Evolutionary conservation across 2,797 vertebrate genomes (phyloP), one percentile per base, ranked within the genome.

Genomic region (Pempheris klunzingeri): DNA sequence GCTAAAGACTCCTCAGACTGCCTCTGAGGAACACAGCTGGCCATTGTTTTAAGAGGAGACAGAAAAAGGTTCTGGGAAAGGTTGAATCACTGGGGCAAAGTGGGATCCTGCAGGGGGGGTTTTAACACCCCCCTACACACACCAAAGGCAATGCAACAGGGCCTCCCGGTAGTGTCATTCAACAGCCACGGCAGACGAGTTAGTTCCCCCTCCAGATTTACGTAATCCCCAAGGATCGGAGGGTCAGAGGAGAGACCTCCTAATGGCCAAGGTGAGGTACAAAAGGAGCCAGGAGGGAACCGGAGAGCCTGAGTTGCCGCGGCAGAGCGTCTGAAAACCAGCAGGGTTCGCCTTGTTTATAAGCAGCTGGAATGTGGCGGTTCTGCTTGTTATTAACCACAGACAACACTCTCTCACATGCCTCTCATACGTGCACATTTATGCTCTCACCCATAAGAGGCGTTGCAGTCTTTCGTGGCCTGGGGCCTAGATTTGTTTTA

Each of bases 351-450:
- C 50, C 78, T 70, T 87, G 85, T 83, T 87, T 83, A 85, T 76
- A 83, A n/a, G 36, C 82, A 84, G 77, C 81, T 89, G 81, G 82
- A 92, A 88, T 90, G 84, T 65, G 52, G 85, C 22, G 52, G 84
- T 84, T 92, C 86, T 87, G 84, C 86, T 88, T 83, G 86, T 88
- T 85, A 90, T 90, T 87, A 91, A 88, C 85, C 86, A 87, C 85
- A 89, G 83, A 92, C 84, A 86, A 84, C 86, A 79, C 81, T 89
- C 68, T 71, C 85, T 90, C 81, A 90, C 91, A 86, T 89, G 90
- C 61, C 74, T 90, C 87, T 88, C 81, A 82, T 86, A 84, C 80
- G 83, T 77, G 84, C 66, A 47, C 61, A 61, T 89, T 88, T 80
- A 82, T 74, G 60, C 77, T 60, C 82, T 61, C 57, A 77, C 28